phyloP scores from a whole-genome alignment of 2,888 invertebrate genomes.

The Lysandra bellargus region DNA sequence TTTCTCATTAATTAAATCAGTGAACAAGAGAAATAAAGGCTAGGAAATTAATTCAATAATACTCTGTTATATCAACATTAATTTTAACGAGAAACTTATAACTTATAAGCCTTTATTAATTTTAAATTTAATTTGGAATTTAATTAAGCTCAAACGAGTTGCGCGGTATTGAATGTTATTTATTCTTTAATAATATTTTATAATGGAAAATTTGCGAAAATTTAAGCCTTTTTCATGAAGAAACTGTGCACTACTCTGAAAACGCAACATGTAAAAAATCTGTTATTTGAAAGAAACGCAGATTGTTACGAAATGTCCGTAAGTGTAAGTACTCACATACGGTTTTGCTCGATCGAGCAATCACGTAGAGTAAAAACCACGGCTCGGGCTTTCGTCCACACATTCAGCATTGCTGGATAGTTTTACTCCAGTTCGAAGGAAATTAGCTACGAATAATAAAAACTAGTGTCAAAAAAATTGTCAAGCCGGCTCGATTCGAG shows the following conservation, averaged over 20 bases:
- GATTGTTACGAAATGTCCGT: background rate
- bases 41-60: background rate
- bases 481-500: no score
- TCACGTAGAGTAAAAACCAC: no score
- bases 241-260: background rate
- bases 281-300: background rate
- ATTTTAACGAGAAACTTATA: conserved; percentile 1
- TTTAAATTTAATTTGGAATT: conserved; percentile 1
- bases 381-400: no score
- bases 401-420: no score
- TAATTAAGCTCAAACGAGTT: background rate
- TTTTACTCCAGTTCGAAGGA: no score
- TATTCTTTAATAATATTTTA: background rate
- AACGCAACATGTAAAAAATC: no score
- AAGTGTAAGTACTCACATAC: background rate
- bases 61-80: background rate
- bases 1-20: conserved; percentile 4
- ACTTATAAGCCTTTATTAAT: conserved; percentile 14
- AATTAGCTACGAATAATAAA: no score
- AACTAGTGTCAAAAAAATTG: no score
- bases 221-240: no score
- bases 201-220: background rate
- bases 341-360: no score
- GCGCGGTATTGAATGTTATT: background rate
- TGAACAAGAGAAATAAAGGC: conserved; percentile 5